Base-by-base conservation (phyloP, 2,113 vertebrate species). In the Puntigrus tetrazona region DNA sequence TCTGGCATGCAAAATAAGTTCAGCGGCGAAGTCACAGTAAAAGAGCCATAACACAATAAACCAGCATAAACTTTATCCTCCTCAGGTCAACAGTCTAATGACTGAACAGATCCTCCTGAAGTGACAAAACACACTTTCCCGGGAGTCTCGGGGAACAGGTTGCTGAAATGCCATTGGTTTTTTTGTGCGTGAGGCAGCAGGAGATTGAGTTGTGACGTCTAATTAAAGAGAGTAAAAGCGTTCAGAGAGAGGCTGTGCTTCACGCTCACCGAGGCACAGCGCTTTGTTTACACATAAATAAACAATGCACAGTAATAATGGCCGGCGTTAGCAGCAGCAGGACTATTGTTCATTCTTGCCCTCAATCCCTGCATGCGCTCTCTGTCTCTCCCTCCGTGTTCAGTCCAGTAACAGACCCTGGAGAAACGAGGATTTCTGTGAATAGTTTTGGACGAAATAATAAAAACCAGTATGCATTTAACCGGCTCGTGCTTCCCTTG, bases 271-370 rank as follows among this genome's bases (percentile, higher is more conserved):
- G n/a, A 63, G 59, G 38, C 78, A 80, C 57, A 45, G 14, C 1
- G 41, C 78, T 65, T 80, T 67, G 59, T 80, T 80, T 65, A 67
- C 27, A 63, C 27, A 47, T 67, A 80, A 63, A 65, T 65, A 80
- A 63, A 67, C 59, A 80, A 80, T 80, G 38, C 59, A 80, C 55
- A 22, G 25, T 65, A 80, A 67, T 80, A 65, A 80, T 47, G 78
- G 63, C 14, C 0, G 2, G 9, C 5, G 27, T 65, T 75, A 29
- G 25, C 14, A 13, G 36, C 55, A 61, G 52, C 55, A 61, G 36
- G 13, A 34, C 78, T 47, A 47, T 65, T 80, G 78, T 65, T 84
- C 43, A 78, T 65, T 47, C 36, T 43, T 10, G 8, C 14, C 27
- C 78, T 47, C 25, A 65, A 45, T 65, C 38, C 11, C n/a, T 45